A percentile compares a stretch with the other conserved stretches of the same genome.
These are phyloP conservation scores for Lepetodrilus schrolli DNA, from an alignment of 2,888 invertebrate genomes.

Conservation along the genomic window DNA sequence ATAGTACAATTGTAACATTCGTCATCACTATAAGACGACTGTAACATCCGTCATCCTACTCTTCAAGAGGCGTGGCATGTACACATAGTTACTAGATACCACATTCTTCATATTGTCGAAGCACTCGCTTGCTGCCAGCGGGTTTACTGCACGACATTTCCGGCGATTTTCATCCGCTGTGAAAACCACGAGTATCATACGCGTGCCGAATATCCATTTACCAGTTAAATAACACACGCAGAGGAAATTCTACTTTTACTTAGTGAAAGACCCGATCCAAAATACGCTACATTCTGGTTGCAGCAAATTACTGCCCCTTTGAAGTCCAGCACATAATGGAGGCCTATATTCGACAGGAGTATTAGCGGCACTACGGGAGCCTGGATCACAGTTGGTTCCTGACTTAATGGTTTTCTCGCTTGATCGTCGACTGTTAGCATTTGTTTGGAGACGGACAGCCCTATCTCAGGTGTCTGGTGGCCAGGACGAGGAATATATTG, in stretches of 20 bases:
- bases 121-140: not conserved
- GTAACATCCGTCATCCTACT: no score
- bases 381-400: not conserved
- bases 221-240: not conserved
- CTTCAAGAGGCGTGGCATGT: not conserved
- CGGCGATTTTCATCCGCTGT: not conserved
- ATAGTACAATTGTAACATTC: no score
- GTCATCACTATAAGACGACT: no score
- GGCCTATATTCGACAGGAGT: not conserved
- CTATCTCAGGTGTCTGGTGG: no score
- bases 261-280: constrained; percentile 3
- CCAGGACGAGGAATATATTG: no score
- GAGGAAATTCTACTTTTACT: constrained; percentile 17
- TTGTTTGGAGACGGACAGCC: no score
- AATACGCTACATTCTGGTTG: not conserved
- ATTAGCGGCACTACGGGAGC: not conserved
- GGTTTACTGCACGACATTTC: not conserved
- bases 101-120: not conserved
- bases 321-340: not conserved
- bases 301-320: not conserved
- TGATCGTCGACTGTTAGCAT: not conserved
- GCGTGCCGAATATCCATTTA: constrained; percentile 1
- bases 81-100: not conserved
- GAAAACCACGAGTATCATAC: not conserved
- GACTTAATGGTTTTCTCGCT: not conserved